Percentiles rank a stretch among this genome's conserved stretches.
These are phyloP conservation scores for Cephus cinctus DNA, from an alignment of 1,140 invertebrate genomes.

Conservation along the genomic window DNA sequence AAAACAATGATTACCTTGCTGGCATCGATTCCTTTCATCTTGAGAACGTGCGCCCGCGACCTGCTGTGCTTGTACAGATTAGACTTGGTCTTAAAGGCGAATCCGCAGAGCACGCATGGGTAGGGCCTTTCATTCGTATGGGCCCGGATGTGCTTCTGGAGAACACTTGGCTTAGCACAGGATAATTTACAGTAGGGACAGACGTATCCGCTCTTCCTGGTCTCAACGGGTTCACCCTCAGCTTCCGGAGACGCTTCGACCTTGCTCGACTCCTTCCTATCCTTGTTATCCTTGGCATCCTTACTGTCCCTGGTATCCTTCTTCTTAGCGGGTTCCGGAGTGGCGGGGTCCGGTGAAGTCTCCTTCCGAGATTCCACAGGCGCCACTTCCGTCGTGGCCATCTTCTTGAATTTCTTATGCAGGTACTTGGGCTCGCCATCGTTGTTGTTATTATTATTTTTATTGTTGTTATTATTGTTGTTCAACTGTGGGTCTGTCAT, in stretches of 20 bases:
- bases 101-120: slow-evolving; percentile 84
- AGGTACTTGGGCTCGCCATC: slow-evolving; percentile 76
- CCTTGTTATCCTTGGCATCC: slow-evolving; percentile 16
- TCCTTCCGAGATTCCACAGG: slow-evolving; percentile 34
- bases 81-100: slow-evolving; percentile 92
- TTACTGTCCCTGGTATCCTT: slow-evolving; percentile 42
- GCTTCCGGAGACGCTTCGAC: slow-evolving; percentile 25
- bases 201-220: slow-evolving; percentile 61
- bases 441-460: slow-evolving; percentile 48
- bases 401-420: slow-evolving; percentile 90
- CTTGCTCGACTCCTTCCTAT: slow-evolving; percentile 24
- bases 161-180: slow-evolving; percentile 91
- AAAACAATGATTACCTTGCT: slow-evolving; percentile 35
- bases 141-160: slow-evolving; percentile 89
- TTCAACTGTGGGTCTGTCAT: slow-evolving; percentile 54
- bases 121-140: slow-evolving; percentile 92
- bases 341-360: slow-evolving; percentile 32
- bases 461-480: slow-evolving; percentile 41
- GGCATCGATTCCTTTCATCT: slow-evolving; percentile 62
- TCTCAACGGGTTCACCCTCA: slow-evolving; percentile 40
- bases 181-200: slow-evolving; percentile 85
- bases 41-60: slow-evolving; percentile 77
- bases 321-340: slow-evolving; percentile 44
- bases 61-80: slow-evolving; percentile 90
- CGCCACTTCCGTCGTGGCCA: slow-evolving; percentile 61